Conservation (phyloP, 1,140 invertebrate genomes). For the Drosophila ohnishii region DNA sequence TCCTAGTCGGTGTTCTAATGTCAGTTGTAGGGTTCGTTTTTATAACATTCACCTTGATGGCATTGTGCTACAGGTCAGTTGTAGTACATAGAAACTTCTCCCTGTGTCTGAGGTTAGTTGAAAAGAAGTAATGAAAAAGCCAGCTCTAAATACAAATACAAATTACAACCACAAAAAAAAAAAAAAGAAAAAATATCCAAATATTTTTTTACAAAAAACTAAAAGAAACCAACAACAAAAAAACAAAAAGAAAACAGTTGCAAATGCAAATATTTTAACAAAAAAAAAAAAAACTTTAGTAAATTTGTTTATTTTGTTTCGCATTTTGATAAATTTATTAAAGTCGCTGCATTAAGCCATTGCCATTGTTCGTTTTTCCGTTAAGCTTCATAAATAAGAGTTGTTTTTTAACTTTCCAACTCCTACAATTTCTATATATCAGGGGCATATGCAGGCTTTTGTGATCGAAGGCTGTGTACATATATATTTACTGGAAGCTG, state of each 20-base stretch:
- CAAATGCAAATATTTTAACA: slow-evolving; percentile 59
- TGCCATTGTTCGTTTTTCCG: slow-evolving; percentile 46
- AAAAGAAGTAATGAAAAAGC: slow-evolving; percentile 85
- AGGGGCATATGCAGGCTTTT: slow-evolving; percentile 16
- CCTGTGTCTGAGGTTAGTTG: slow-evolving; percentile 97
- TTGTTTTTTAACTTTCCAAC: slow-evolving; percentile 23
- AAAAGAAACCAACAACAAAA: slow-evolving; percentile 41
- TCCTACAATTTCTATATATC: slow-evolving; percentile 15
- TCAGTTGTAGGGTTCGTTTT: slow-evolving; percentile 99
- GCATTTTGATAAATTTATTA: slow-evolving; percentile 64
- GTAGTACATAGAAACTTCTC: slow-evolving; percentile 99
- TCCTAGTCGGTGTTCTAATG: slow-evolving; percentile 98
- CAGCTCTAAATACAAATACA: slow-evolving; percentile 85
- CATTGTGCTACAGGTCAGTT: slow-evolving; percentile 99
- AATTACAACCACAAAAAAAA: slow-evolving; percentile 76
- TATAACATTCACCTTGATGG: slow-evolving; percentile 98
- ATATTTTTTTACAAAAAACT: slow-evolving; percentile 25
- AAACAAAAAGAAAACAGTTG: slow-evolving; percentile 54
- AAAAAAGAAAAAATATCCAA: slow-evolving; percentile 43
- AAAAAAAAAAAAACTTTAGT: slow-evolving; percentile 53
- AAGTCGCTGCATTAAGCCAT: slow-evolving; percentile 56
- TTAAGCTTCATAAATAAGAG: slow-evolving; percentile 36
- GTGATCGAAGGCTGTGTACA: slow-evolving; percentile 1
- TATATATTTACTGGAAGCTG: neutral
- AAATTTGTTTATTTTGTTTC: slow-evolving; percentile 63